phyloP scores from a whole-genome alignment of 2,113 vertebrate species.

The Damaliscus lunatus region DNA sequence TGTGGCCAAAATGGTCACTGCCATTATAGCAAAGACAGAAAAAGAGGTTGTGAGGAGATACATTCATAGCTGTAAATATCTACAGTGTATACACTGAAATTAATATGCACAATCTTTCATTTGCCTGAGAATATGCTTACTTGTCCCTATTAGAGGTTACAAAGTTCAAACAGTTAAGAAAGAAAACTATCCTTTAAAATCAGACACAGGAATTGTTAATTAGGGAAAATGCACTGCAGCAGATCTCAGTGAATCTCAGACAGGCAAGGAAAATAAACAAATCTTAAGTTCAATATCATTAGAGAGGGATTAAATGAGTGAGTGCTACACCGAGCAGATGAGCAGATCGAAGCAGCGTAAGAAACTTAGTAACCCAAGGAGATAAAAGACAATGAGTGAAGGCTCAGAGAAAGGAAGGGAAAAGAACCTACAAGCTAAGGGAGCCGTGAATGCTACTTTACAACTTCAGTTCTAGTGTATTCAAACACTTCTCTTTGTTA shows the following conservation, averaged over 20 bases:
- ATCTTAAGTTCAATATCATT: background rate
- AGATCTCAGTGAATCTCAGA: background rate
- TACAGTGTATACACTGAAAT: background rate
- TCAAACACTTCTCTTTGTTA: background rate
- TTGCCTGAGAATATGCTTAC: background rate
- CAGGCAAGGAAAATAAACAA: background rate
- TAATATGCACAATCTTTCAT: background rate
- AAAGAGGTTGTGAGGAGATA: background rate
- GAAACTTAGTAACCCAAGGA: background rate
- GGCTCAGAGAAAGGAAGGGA: background rate
- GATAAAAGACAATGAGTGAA: background rate
- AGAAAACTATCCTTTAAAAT: background rate
- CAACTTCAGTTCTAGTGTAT: background rate
- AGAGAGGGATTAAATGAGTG: conserved; percentile 7
- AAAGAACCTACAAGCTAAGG: background rate
- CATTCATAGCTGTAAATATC: background rate
- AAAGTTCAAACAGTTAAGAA: background rate
- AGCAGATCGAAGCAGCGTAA: background rate
- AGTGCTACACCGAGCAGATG: background rate
- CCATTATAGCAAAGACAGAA: background rate
- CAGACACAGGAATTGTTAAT: background rate
- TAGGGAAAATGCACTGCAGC: background rate
- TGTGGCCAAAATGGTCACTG: background rate
- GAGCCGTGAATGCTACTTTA: background rate
- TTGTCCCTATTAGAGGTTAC: background rate